These are phyloP conservation scores for Schizopygopsis pylzovi DNA, from an alignment of 2,797 vertebrate genomes.

Conservation along the genomic window DNA sequence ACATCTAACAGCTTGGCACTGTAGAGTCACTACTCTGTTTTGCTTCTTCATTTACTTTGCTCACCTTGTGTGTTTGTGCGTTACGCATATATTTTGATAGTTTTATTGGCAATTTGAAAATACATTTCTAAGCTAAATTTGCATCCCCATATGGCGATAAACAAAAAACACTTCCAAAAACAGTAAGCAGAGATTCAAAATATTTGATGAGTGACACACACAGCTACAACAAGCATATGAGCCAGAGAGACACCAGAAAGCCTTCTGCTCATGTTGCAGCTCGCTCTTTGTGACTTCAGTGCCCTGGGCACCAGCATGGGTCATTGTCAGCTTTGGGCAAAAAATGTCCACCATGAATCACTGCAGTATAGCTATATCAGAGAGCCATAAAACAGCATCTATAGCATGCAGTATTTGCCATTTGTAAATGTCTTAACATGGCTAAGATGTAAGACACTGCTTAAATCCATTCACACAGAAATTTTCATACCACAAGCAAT, in stretches of 20 bases:
- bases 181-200: neutral
- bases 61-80: neutral
- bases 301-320: constrained; percentile 2
- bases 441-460: neutral
- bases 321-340: constrained; percentile 18
- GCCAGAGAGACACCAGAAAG: constrained; percentile 22
- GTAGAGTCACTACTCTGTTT: constrained; percentile 13
- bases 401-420: neutral
- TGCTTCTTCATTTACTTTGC: constrained; percentile 32
- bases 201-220: constrained; percentile 17
- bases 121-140: neutral
- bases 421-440: neutral
- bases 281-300: constrained; percentile 6
- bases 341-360: constrained; percentile 11
- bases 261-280: constrained; percentile 28
- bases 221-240: constrained; percentile 38
- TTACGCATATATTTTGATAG: constrained; percentile 2
- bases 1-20: constrained; percentile 22
- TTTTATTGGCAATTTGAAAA: constrained; percentile 13
- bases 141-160: neutral
- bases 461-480: neutral
- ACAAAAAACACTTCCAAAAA: neutral
- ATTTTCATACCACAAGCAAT: neutral
- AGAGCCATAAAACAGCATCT: neutral
- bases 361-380: constrained; percentile 9